phyloP scores from a whole-genome alignment of 2,113 vertebrate species.

The Eira barbara region DNA sequence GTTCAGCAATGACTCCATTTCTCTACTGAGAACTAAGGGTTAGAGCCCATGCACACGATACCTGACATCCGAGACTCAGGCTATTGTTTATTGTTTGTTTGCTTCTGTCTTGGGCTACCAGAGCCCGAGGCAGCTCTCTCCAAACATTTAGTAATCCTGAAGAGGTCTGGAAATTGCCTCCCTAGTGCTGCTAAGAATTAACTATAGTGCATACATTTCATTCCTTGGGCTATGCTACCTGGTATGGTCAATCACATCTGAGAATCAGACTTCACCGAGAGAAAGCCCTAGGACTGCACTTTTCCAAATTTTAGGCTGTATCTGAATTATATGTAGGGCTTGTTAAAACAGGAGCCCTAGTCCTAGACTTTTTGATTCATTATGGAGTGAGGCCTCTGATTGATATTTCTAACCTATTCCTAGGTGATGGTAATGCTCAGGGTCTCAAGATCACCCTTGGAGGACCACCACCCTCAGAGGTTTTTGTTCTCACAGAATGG shows the following conservation, averaged over 20 bases:
- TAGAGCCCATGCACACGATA: neutral
- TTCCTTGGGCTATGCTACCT: neutral
- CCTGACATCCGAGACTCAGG: neutral
- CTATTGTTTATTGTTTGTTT: neutral
- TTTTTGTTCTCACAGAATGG: neutral
- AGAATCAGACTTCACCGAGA: neutral
- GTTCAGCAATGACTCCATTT: neutral
- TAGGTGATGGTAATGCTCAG: neutral
- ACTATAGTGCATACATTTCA: neutral
- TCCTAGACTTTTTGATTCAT: neutral
- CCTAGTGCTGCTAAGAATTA: neutral
- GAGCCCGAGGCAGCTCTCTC: neutral
- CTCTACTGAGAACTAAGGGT: neutral
- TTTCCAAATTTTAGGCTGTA: neutral
- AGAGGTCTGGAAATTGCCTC: neutral
- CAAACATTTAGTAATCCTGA: neutral
- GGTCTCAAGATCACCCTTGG: neutral
- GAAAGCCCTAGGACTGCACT: neutral
- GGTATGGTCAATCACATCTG: neutral
- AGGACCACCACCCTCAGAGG: neutral
- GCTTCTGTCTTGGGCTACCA: neutral
- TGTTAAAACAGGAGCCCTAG: neutral
- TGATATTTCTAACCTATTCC: neutral
- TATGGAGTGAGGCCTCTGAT: neutral
- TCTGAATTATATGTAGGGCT: neutral